Base-by-base conservation (phyloP, 1,140 invertebrate genomes). In the Patella vulgata region DNA sequence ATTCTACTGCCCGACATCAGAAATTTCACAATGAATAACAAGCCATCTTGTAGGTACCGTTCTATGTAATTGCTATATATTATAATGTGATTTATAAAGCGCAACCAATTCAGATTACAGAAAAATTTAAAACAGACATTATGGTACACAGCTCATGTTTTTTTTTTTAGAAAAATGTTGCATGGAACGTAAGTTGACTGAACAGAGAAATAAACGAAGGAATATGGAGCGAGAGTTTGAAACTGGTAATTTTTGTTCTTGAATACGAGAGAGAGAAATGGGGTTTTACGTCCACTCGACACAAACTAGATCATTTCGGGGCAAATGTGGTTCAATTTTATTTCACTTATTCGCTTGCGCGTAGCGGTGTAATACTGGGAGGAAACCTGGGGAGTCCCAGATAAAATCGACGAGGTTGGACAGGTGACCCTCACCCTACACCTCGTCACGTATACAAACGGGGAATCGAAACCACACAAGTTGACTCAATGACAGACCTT, bases 181-280 rank as follows among this genome's bases (percentile, higher is more conserved):
- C 39, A 48, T 75, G 8, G 73, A 75, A 58, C 54, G 63, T 27
- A 71, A 68, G 36, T 59, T 72, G 21, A 69, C 65, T 61, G 70
- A 75, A 60, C 55, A 52, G 33, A 60, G 66, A 58, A 52, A 31
- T 19, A 63, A 60, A 59, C 63, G 64, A 59, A 59, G 60, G 52
- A 40, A 63, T 42, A 44, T 68, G 17, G 70, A 75, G 59, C 52
- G 48, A 39, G 30, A 53, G 42, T 33, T 69, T 21, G 72, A 74
- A 21, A 63, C 31, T 54, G 61, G 72, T 71, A 68, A 63, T 33
- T 12, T 42, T 4, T 17, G 14, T 44, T 54, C 28, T 42, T 27
- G 4, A 46, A 14, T 8, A n/a, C n/a, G n/a, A n/a, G n/a, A n/a
- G n/a, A n/a, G n/a, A n/a, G n/a, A n/a, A n/a, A n/a, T n/a, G n/a